Evolutionary conservation across 2,888 invertebrate genomes (phyloP), one percentile per base, ranked within the genome.

Genomic region (Nomada fucata): DNA sequence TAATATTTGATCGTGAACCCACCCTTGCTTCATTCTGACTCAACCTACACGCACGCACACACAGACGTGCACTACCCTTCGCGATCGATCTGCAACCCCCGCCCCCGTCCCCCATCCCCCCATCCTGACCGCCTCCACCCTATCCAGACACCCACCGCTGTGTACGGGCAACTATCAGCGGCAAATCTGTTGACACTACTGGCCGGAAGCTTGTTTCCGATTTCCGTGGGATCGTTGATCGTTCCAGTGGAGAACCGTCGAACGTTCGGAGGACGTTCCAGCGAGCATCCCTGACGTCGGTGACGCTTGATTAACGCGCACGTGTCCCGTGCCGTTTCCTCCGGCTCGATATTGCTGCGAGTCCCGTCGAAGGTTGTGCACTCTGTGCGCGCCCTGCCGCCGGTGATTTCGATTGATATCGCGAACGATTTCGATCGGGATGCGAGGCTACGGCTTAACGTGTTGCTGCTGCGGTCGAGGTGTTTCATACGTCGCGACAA

Each of bases 1-100:
- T 92, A 92, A 92, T 92, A 92, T 92, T 92, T 93, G 92, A 92
- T 92, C 92, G 92, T 88, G 89, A 88, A 88, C 89, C 91, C 90
- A 88, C 91, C 92, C 90, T 90, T 89, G 89, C 90, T 88, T 91
- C 86, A 82, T 88, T 90, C 86, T 88, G 90, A 89, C 90, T 87
- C 90, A 85, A 87, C 86, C 84, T 86, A 74, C 85, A 42, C 69
- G 74, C 29, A 67, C 53, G 9, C 26, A 53, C 65, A n/a, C 18
- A 18, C 69, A 2, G 4, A 4, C 23, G n/a, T 13, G n/a, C 3
- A 18, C 29, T 79, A 78, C 68, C 73, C 65, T 64, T 79, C 79
- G 82, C 85, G 85, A 86, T 87, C 86, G 87, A 89, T 89, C 69
- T 86, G 79, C 85, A 81, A 82, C 82, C 79, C 79, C 74, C 23